Percentiles rank a stretch among this genome's conserved stretches.
Evolutionary conservation across 2,113 vertebrate genomes (phyloP).

Genomic region (Bothrops jararaca): DNA sequence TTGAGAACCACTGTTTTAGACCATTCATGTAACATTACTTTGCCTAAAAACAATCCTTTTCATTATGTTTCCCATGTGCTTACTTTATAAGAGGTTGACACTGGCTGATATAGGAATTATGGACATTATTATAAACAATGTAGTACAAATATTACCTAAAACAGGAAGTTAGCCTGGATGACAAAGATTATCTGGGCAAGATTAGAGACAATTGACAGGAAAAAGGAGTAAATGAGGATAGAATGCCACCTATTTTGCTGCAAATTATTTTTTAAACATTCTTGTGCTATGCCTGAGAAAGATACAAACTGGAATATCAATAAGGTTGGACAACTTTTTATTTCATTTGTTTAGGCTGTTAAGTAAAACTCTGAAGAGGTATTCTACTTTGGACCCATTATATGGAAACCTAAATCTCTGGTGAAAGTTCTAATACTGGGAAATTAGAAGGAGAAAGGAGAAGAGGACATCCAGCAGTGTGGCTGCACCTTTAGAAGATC

Average conservation of each 20-base stretch:
- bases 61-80: neutral
- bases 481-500: too few relatives aligned
- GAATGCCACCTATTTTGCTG: neutral
- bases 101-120: neutral
- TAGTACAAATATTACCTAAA: neutral
- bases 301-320: neutral
- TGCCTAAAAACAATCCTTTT: neutral
- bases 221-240: neutral
- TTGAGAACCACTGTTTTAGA: too few relatives aligned
- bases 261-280: neutral
- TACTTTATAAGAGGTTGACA: neutral
- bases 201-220: neutral
- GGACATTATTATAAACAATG: neutral
- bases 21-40: neutral
- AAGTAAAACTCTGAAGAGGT: neutral
- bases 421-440: neutral
- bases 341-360: neutral
- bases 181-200: neutral
- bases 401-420: neutral
- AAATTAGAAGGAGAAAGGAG: too few relatives aligned
- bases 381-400: neutral
- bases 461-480: too few relatives aligned
- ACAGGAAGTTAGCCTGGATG: neutral
- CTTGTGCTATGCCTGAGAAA: neutral
- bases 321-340: neutral